Evolutionary conservation across 2,888 invertebrate genomes (phyloP).

Genomic region (Amiota communis): DNA sequence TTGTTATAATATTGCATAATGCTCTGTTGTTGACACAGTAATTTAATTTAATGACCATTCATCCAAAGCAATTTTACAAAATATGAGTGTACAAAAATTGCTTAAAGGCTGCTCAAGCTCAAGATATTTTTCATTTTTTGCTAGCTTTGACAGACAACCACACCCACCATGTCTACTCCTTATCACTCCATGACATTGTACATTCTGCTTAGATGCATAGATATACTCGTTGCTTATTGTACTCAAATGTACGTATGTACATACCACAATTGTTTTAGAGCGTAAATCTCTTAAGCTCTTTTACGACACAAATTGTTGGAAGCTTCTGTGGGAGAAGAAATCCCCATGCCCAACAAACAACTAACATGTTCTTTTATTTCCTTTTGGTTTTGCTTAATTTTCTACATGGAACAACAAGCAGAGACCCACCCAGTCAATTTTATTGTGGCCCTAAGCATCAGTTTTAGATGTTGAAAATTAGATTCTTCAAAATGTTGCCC

Average conservation of each 20-base stretch:
- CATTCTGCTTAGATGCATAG: no score
- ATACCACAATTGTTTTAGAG: not conserved
- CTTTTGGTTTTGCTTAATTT: not conserved
- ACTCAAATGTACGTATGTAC: no score
- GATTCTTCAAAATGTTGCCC: not conserved
- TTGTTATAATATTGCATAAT: not conserved
- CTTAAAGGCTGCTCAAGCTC: no score
- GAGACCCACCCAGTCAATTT: no score
- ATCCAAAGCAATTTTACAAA: slow-evolving; percentile 2
- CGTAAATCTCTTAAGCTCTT: slow-evolving; percentile 12
- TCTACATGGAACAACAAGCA: not conserved
- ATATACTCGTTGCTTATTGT: no score
- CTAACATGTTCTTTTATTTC: not conserved
- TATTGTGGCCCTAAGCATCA: no score
- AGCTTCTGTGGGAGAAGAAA: not conserved
- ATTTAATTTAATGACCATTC: slow-evolving; percentile 19
- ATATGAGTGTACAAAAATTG: no score
- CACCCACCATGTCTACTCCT: no score
- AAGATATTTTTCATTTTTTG: no score
- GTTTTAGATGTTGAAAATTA: not conserved
- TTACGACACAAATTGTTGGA: slow-evolving; percentile 14
- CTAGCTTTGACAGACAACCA: no score
- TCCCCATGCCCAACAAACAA: not conserved
- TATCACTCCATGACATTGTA: not conserved
- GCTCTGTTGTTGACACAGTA: slow-evolving; percentile 13